Percentiles rank a stretch among this genome's conserved stretches.
phyloP scores from a whole-genome alignment of 2,113 vertebrate species.

The Microcebus griseorufus region DNA sequence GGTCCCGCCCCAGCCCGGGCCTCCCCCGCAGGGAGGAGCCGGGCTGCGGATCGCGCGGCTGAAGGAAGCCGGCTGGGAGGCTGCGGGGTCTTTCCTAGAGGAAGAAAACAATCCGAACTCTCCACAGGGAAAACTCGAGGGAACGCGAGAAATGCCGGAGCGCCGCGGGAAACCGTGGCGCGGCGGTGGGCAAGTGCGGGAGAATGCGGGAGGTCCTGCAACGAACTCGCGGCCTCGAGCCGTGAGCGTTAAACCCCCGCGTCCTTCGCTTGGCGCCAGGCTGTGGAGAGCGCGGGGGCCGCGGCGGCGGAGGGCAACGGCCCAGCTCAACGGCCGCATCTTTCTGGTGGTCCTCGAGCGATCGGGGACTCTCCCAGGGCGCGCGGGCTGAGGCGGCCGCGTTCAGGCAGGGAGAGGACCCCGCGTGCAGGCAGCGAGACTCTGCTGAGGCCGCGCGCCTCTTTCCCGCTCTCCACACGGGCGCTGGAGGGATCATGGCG shows the following conservation, averaged over 20 bases:
- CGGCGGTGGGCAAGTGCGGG: not conserved
- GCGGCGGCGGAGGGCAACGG: not conserved
- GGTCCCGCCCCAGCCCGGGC: not conserved
- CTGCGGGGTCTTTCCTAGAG: not conserved
- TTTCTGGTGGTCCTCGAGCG: conserved; percentile 81
- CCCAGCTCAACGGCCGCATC: conserved; percentile 76
- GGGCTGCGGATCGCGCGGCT: not conserved
- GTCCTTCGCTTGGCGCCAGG: not conserved
- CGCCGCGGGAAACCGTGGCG: not conserved
- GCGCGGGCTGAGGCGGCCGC: not conserved
- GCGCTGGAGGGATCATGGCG: not conserved
- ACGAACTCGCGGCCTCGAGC: not conserved
- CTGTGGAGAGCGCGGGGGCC: not conserved
- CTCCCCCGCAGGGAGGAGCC: not conserved
- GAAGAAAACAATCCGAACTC: no score
- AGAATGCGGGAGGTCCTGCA: not conserved
- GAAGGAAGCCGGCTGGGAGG: not conserved
- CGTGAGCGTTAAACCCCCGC: not conserved
- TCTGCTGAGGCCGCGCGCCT: conserved; percentile 74
- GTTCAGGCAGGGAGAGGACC: not conserved
- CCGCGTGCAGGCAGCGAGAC: conserved; percentile 28
- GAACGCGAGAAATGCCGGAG: no score
- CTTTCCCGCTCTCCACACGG: conserved; percentile 26
- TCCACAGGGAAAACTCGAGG: no score
- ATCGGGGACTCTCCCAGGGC: conserved; percentile 71